phyloP scores from a whole-genome alignment of 2,113 vertebrate genomes.

The Dipodomys stephensi region DNA sequence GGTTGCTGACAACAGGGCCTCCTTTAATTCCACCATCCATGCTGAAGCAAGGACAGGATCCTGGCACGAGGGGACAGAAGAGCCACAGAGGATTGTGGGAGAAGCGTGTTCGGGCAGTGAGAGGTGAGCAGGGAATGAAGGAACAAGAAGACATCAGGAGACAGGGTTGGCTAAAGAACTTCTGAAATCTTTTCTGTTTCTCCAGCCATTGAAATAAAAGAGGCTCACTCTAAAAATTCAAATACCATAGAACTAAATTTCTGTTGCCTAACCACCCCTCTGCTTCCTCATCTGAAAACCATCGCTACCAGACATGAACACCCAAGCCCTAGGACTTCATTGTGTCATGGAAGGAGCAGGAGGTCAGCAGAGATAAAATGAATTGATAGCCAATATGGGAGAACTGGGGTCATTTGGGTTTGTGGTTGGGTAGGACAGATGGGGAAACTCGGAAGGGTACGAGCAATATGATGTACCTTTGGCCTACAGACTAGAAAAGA shows the following conservation, averaged over 20 bases:
- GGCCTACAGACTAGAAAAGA: neutral
- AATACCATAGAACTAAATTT: neutral
- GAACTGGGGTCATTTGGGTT: too few species aligned
- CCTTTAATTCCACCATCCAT: neutral
- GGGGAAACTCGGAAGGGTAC: neutral
- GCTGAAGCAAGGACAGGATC: neutral
- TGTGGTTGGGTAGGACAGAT: neutral
- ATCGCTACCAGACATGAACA: neutral
- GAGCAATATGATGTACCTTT: too few species aligned
- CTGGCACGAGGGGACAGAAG: neutral
- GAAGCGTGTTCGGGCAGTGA: neutral
- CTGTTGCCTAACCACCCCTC: neutral
- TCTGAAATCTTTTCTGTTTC: neutral
- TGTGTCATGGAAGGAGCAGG: neutral
- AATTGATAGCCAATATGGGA: neutral
- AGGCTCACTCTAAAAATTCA: conserved; percentile 16
- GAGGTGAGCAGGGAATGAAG: neutral
- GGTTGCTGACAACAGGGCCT: neutral
- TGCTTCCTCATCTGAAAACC: neutral
- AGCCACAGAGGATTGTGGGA: neutral
- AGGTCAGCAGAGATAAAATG: neutral
- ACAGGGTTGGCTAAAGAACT: neutral
- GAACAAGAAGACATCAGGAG: neutral
- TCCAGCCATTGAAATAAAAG: neutral
- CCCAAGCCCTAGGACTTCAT: neutral